Evolutionary conservation across 2,888 invertebrate genomes (phyloP).

Genomic region (Chesias legatella): DNA sequence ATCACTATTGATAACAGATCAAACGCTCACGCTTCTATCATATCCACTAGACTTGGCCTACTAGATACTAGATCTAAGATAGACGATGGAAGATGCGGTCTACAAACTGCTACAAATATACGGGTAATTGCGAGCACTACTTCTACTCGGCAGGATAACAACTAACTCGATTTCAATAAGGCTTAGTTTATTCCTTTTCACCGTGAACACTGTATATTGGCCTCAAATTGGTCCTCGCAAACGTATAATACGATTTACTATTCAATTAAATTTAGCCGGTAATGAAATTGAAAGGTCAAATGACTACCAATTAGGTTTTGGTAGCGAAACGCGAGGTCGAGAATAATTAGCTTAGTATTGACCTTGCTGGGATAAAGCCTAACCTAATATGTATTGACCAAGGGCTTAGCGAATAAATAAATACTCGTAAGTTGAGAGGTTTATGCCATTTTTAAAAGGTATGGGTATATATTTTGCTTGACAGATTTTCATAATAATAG

Average conservation of each 20-base stretch:
- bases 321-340: conserved; percentile 7
- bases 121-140: conserved; percentile 12
- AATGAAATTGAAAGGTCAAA: conserved; percentile 8
- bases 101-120: conserved; percentile 18
- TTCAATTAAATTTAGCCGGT: conserved; percentile 8
- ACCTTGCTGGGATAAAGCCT: conserved; percentile 10
- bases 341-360: conserved; percentile 13
- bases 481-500: no score
- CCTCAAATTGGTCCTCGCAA: conserved; percentile 7
- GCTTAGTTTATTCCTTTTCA: conserved; percentile 6
- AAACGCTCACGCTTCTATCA: no score
- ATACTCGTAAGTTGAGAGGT: background rate
- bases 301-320: conserved; percentile 4
- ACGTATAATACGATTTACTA: conserved; percentile 6
- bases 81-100: no score
- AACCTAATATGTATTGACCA: conserved; percentile 5
- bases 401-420: background rate
- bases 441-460: background rate
- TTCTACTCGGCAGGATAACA: conserved; percentile 1
- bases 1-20: no score
- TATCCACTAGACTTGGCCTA: no score
- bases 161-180: conserved; percentile 12
- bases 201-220: conserved; percentile 5
- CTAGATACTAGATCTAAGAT: no score
- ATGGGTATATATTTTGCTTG: background rate